Conservation (phyloP, 2,113 vertebrate species). For the Ploceus nigricollis region DNA sequence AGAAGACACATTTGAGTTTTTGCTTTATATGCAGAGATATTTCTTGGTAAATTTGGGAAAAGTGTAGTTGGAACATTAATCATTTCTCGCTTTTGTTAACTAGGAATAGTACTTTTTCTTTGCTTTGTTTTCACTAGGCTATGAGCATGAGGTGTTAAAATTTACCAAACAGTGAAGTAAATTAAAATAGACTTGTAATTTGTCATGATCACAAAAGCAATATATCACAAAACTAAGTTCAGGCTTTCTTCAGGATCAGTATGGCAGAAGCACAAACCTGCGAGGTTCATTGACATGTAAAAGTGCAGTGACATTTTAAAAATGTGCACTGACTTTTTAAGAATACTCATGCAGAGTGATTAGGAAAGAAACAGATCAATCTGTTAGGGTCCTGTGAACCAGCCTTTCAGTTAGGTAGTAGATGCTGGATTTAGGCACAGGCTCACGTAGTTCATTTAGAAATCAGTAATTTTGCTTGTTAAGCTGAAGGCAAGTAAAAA, state of each 20-base stretch:
- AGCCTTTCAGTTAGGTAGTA: background rate
- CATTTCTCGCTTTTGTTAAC: background rate
- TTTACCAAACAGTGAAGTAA: background rate
- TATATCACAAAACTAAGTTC: background rate
- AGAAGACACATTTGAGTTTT: background rate
- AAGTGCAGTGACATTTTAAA: slow-evolving; percentile 48
- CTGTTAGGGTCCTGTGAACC: background rate
- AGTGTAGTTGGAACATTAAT: background rate
- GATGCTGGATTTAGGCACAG: background rate
- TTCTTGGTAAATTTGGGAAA: background rate
- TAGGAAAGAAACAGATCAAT: background rate
- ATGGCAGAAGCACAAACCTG: background rate
- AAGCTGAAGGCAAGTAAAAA: slow-evolving; percentile 21
- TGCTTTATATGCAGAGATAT: background rate
- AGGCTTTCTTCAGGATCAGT: background rate
- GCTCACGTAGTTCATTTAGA: background rate
- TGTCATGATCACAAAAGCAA: background rate
- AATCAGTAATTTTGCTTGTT: slow-evolving; percentile 13
- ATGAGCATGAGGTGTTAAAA: background rate
- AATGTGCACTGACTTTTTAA: slow-evolving; percentile 44
- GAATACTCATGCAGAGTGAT: background rate
- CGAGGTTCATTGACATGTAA: background rate
- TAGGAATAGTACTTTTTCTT: background rate
- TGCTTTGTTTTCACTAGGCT: background rate
- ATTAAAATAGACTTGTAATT: background rate